These are phyloP conservation scores for Tupiocoris notatus DNA, from an alignment of 2,888 invertebrate genomes.

Conservation along the genomic window DNA sequence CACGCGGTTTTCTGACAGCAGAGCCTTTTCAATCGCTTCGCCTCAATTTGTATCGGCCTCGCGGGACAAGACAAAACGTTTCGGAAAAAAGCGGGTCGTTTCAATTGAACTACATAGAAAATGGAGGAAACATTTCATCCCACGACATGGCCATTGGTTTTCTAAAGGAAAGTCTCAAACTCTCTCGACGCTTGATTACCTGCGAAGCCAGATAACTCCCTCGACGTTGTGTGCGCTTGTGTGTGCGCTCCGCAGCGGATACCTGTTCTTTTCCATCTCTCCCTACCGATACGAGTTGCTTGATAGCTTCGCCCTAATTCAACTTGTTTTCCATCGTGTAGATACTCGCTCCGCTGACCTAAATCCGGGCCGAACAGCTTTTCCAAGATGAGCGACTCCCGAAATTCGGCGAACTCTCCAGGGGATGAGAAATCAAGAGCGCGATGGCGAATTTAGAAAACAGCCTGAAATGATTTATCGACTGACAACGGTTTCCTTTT, in stretches of 20 bases:
- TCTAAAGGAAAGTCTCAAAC: neutral
- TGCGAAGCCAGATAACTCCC: neutral
- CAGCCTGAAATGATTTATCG: no score
- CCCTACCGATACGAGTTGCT: neutral
- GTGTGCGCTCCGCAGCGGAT: neutral
- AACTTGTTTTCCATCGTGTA: neutral
- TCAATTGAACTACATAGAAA: neutral
- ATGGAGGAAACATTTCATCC: neutral
- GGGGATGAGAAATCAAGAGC: no score
- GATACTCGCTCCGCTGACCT: neutral
- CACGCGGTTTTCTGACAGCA: no score
- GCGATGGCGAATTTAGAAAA: no score
- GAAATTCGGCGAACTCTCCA: no score
- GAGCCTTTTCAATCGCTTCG: neutral
- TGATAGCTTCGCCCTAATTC: neutral
- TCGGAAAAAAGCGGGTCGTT: neutral
- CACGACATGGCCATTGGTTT: neutral
- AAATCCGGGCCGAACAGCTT: no score
- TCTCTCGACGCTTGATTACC: neutral
- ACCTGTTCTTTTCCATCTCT: neutral
- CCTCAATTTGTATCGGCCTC: neutral
- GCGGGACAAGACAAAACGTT: neutral
- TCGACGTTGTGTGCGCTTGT: neutral
- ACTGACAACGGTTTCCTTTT: no score
- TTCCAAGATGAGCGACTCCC: no score